Evolutionary conservation across 2,888 invertebrate genomes (phyloP).

Genomic region (Stenodera caucasica): DNA sequence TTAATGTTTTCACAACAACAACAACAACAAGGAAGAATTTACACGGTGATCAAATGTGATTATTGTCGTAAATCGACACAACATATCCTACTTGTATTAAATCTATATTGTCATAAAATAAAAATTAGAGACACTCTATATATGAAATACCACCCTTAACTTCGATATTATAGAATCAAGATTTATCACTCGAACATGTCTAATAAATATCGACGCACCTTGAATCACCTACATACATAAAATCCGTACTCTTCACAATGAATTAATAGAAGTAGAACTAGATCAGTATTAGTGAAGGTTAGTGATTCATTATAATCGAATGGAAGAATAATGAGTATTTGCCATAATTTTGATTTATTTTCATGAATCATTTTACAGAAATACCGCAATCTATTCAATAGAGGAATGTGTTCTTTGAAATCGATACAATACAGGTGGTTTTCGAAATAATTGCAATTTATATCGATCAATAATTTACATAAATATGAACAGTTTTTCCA

Average conservation of each 20-base stretch:
- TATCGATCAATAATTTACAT: too few relatives aligned
- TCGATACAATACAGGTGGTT: too few relatives aligned
- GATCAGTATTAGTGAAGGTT: constrained; percentile 3
- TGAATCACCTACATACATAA: constrained; percentile 3
- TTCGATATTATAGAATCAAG: not conserved
- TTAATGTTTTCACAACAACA: too few relatives aligned
- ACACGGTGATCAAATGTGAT: not conserved
- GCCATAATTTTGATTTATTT: too few relatives aligned
- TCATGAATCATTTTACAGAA: too few relatives aligned
- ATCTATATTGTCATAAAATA: not conserved
- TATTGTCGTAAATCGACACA: not conserved
- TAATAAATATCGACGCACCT: not conserved
- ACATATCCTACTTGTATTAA: not conserved
- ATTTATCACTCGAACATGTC: not conserved
- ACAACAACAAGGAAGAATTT: not conserved
- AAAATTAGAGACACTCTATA: not conserved
- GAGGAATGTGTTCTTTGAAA: too few relatives aligned
- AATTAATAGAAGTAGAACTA: constrained; percentile 6
- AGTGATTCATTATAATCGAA: not conserved
- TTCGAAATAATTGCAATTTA: too few relatives aligned
- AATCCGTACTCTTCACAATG: not conserved
- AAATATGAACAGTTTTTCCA: too few relatives aligned
- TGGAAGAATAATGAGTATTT: too few relatives aligned
- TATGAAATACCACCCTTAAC: not conserved
- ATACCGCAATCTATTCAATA: too few relatives aligned